Evolutionary conservation across 2,888 invertebrate genomes (phyloP).

Genomic region (Cosmia trapezina): DNA sequence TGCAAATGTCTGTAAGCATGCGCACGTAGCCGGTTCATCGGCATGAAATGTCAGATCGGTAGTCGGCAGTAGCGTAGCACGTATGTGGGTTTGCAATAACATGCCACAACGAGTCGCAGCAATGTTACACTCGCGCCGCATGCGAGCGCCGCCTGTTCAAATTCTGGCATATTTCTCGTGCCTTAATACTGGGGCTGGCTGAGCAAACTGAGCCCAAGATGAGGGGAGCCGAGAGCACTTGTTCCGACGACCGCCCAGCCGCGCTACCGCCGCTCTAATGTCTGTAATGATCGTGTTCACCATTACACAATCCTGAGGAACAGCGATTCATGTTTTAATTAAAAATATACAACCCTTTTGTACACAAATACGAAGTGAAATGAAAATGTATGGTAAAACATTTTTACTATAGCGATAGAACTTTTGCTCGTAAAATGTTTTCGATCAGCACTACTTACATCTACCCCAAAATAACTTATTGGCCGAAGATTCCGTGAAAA

Average conservation of each 20-base stretch:
- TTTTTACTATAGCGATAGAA: slow-evolving; percentile 24
- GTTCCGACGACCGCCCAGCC: slow-evolving; percentile 66
- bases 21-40: slow-evolving; percentile 86
- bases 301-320: slow-evolving; percentile 62
- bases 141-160: slow-evolving; percentile 85
- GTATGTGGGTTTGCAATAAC: slow-evolving; percentile 90
- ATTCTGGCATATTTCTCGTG: slow-evolving; percentile 87
- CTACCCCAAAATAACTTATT: slow-evolving; percentile 83
- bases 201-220: slow-evolving; percentile 75
- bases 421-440: slow-evolving; percentile 62
- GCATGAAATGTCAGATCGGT: slow-evolving; percentile 89
- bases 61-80: slow-evolving; percentile 84
- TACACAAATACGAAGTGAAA: slow-evolving; percentile 13
- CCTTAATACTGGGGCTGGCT: slow-evolving; percentile 74
- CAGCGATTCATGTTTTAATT: slow-evolving; percentile 72
- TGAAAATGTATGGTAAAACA: slow-evolving; percentile 13
- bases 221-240: slow-evolving; percentile 70
- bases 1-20: slow-evolving; percentile 81
- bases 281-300: slow-evolving; percentile 75
- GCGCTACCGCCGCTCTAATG: slow-evolving; percentile 69
- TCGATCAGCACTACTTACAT: slow-evolving; percentile 68
- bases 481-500: slow-evolving; percentile 82
- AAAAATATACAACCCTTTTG: slow-evolving; percentile 55
- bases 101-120: slow-evolving; percentile 89
- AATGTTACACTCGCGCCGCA: slow-evolving; percentile 87